Percentiles rank a stretch among this genome's conserved stretches.
Evolutionary conservation across 2,888 invertebrate genomes (phyloP).

Genomic region (Terebella lapidaria): DNA sequence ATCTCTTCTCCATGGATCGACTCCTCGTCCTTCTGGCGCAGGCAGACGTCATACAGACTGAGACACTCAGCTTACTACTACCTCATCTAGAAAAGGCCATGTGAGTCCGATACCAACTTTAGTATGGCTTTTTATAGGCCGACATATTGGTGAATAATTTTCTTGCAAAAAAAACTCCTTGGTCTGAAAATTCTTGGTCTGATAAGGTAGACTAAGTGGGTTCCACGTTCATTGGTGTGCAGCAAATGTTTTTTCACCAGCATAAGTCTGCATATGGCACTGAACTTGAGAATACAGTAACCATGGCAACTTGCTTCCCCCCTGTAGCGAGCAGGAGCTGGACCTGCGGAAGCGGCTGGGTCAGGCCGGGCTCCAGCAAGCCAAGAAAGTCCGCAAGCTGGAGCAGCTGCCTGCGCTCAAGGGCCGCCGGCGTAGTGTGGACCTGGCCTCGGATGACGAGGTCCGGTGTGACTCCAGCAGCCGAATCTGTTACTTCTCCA

Average conservation of each 20-base stretch:
- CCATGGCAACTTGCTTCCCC: too few species aligned
- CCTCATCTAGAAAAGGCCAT: slow-evolving; percentile 57
- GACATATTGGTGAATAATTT: too few species aligned
- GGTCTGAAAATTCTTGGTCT: too few species aligned
- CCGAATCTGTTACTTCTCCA: slow-evolving; percentile 75
- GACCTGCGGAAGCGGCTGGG: slow-evolving; percentile 62
- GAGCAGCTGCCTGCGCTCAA: not conserved
- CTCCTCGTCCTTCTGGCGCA: slow-evolving; percentile 70
- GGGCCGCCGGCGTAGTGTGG: slow-evolving; percentile 45
- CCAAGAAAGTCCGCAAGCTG: slow-evolving; percentile 29
- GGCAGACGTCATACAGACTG: slow-evolving; percentile 63
- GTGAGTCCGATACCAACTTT: too few species aligned
- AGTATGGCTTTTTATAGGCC: too few species aligned
- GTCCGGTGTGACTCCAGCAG: slow-evolving; percentile 81
- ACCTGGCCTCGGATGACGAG: slow-evolving; percentile 60
- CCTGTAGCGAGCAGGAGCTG: slow-evolving; percentile 61
- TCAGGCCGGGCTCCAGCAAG: slow-evolving; percentile 62
- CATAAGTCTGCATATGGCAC: too few species aligned
- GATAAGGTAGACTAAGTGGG: too few species aligned
- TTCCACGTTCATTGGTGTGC: too few species aligned
- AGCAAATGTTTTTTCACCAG: too few species aligned
- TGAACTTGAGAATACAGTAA: too few species aligned
- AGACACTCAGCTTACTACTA: slow-evolving; percentile 64
- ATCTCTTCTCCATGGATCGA: slow-evolving; percentile 82
- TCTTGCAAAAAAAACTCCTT: too few species aligned